Evolutionary conservation across 2,797 vertebrate species (phyloP), one percentile per base, ranked within the genome.

Genomic region (Denticeps clupeoides): DNA sequence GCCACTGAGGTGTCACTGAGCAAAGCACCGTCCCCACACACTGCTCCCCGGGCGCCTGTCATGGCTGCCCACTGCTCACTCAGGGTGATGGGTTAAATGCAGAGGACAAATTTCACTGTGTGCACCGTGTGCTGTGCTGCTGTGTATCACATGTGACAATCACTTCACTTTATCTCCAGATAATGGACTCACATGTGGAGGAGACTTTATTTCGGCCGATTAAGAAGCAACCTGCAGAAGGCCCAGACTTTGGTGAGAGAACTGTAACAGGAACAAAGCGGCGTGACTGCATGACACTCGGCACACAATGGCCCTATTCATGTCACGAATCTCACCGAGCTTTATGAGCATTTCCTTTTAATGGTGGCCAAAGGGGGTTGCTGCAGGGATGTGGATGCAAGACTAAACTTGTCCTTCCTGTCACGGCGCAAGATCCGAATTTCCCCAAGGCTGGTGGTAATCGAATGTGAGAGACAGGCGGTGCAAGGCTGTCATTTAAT

Each of bases 261-360:
- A 10, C 21, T 2, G 22, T 5, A 22, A 5, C n/a, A 22, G 4
- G 18, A 53, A 25, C 43, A 49, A 19, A 33, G 15, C 51, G 23
- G 24, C 41, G 56, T 64, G 23, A 60, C 64, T 59, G 63, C 59
- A 63, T 54, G 56, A 65, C 53, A 60, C 61, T 62, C 59, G 49
- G 47, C 13, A 31, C 63, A 81, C 77, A 81, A 74, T 65, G 58
- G 65, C 5, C 51, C 67, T 46, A 75, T 79, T 82, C 63, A 74
- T 45, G 6, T 28, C 53, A 18, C 6, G 32, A 54, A 63, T 67
- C 69, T 59, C 53, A 60, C 70, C 67, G 64, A 71, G 73, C 60
- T 41, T 53, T 57, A 48, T 11, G 43, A 13, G 12, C 48, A 25
- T 23, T n/a, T 28, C 47, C 50, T 56, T 73, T 55, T 62, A 59